These are phyloP conservation scores for Nemotelus pantherinus DNA, from an alignment of 2,888 invertebrate species.

Conservation along the genomic window DNA sequence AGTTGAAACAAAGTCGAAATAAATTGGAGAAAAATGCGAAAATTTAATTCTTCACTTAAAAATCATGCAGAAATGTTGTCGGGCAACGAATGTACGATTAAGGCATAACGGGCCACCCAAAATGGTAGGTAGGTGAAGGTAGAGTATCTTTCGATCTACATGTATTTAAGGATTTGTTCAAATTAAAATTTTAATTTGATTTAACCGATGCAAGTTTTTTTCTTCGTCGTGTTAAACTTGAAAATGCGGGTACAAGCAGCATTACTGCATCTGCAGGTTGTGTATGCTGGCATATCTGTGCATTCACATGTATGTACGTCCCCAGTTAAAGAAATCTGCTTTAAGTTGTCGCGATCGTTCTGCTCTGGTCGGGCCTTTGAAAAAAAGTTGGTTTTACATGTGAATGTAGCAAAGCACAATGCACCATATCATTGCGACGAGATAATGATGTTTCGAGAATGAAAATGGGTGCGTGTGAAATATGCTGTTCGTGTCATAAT, in stretches of 20 bases:
- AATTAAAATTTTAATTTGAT: constrained; percentile 41
- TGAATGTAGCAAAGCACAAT: too few species aligned
- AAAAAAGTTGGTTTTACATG: too few species aligned
- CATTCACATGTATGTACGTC: too few species aligned
- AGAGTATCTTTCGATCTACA: constrained; percentile 40
- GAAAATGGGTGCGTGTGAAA: constrained; percentile 10
- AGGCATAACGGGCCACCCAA: constrained; percentile 37
- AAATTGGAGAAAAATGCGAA: constrained; percentile 23
- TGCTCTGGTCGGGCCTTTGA: too few species aligned
- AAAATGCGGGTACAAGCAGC: neutral
- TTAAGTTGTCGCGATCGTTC: too few species aligned
- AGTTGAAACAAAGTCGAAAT: constrained; percentile 7
- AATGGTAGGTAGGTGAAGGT: constrained; percentile 45
- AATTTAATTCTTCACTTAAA: constrained; percentile 36
- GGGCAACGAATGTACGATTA: constrained; percentile 9
- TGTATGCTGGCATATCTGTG: too few species aligned
- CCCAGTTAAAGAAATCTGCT: too few species aligned
- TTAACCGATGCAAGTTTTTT: constrained; percentile 2
- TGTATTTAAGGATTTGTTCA: constrained; percentile 42
- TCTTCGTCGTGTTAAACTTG: neutral
- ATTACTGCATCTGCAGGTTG: too few species aligned
- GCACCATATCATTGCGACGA: neutral
- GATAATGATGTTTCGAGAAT: constrained; percentile 22
- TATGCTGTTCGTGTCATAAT: neutral
- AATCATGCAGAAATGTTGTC: constrained; percentile 43